Conservation (phyloP, 2,113 vertebrate genomes). For the Heterochromis multidens region DNA sequence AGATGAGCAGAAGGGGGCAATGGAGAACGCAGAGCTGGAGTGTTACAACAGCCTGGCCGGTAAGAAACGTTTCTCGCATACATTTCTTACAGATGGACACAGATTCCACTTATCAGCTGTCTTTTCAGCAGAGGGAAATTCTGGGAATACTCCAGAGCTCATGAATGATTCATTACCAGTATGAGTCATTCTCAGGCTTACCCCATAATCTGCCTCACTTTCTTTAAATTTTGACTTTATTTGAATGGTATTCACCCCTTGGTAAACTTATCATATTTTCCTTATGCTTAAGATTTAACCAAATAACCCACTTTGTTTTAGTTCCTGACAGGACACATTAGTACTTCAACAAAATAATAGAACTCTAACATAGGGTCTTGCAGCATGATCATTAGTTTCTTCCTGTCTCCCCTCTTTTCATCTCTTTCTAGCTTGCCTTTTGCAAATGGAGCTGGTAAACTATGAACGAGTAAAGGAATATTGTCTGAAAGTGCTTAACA, state of each 20-base stretch:
- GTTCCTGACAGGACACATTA: not conserved
- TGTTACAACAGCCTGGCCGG: conserved; percentile 99
- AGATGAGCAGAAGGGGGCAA: conserved; percentile 89
- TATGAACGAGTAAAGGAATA: conserved; percentile 98
- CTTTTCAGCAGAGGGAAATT: not conserved
- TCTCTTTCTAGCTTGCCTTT: conserved; percentile 83
- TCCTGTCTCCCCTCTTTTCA: not conserved
- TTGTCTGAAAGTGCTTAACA: conserved; percentile 96
- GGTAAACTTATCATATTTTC: not conserved
- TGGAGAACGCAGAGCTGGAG: conserved; percentile 92
- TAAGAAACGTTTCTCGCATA: conserved; percentile 38
- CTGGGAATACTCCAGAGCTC: conserved; percentile 30
- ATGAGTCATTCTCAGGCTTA: conserved; percentile 58
- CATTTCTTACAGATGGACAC: not conserved
- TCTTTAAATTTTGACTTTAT: not conserved
- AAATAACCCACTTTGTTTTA: not conserved
- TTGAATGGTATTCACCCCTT: not conserved
- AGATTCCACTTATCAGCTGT: not conserved
- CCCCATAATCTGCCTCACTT: conserved; percentile 4
- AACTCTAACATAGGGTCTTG: not conserved
- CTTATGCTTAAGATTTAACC: not conserved
- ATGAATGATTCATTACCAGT: conserved; percentile 55
- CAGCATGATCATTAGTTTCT: not conserved
- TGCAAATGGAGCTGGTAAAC: conserved; percentile 98
- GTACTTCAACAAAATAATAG: not conserved